A percentile compares a stretch with the other conserved stretches of the same genome.
Conservation (phyloP, 2,797 vertebrate genomes). For the Myiotriccus ornatus region DNA sequence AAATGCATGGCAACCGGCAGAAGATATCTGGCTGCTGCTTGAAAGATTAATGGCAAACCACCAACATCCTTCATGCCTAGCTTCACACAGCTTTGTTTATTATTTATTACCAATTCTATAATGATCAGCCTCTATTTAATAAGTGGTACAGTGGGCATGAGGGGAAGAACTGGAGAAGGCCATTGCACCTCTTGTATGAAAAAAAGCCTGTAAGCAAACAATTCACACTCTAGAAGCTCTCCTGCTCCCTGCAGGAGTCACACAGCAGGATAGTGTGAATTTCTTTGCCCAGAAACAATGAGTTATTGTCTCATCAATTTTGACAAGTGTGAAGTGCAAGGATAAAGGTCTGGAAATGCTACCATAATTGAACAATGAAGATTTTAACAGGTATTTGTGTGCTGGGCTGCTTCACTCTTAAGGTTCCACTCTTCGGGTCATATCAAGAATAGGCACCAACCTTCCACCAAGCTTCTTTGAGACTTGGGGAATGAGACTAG, state of each 20-base stretch:
- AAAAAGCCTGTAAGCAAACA: not conserved
- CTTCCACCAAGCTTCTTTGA: not conserved
- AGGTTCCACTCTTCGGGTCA: not conserved
- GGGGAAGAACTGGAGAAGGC: not conserved
- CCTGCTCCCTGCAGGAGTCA: not conserved
- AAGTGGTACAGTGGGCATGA: not conserved
- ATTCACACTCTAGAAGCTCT: not conserved
- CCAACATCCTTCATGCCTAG: slow-evolving; percentile 29
- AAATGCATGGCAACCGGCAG: not conserved
- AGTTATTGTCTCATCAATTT: not conserved
- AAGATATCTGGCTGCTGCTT: not conserved
- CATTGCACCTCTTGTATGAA: not conserved
- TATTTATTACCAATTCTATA: slow-evolving; percentile 34
- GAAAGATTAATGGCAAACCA: slow-evolving; percentile 42
- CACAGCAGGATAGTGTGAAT: not conserved
- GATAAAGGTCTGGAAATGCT: not conserved
- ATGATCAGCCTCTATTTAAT: not conserved
- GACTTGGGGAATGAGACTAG: not conserved
- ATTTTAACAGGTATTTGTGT: not conserved
- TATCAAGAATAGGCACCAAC: not conserved
- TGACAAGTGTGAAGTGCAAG: not conserved
- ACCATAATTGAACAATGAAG: not conserved
- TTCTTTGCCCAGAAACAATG: not conserved
- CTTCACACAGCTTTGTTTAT: slow-evolving; percentile 37
- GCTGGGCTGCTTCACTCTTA: not conserved